Conservation (phyloP, 2,113 vertebrate species). For the Esox niger region DNA sequence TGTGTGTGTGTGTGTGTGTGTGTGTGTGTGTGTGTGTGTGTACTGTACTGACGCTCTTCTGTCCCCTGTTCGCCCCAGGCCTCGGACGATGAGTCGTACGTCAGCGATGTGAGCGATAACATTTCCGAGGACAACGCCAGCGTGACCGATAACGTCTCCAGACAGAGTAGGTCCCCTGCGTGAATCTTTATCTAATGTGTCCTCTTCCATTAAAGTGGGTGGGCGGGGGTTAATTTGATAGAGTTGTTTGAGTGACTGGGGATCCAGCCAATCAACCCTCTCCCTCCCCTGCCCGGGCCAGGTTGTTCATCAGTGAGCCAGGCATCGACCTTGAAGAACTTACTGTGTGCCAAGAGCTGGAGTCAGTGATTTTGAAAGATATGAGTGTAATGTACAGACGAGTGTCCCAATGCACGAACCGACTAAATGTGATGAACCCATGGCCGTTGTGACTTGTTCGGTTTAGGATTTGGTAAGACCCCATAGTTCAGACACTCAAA, state of each 20-base stretch:
- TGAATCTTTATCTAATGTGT: no score
- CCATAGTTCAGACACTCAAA: not conserved
- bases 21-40: not conserved
- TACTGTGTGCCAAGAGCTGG: constrained; percentile 36
- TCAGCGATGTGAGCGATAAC: constrained; percentile 99
- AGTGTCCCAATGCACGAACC: constrained; percentile 5
- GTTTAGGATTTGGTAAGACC: not conserved
- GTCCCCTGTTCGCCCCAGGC: constrained; percentile 74
- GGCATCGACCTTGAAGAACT: constrained; percentile 52
- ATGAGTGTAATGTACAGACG: constrained; percentile 2
- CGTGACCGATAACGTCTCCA: constrained; percentile 92
- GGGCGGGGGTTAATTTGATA: constrained; percentile 16
- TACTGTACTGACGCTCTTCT: constrained; percentile 37
- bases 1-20: constrained; percentile 18
- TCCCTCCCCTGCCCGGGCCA: constrained; percentile 3
- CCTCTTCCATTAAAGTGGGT: constrained; percentile 13
- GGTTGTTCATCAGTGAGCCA: constrained; percentile 42
- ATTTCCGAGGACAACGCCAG: constrained; percentile 99
- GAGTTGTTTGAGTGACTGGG: constrained; percentile 18
- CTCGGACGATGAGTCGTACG: constrained; percentile 98
- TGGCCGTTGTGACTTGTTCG: not conserved
- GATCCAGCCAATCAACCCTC: not conserved
- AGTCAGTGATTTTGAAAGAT: constrained; percentile 35
- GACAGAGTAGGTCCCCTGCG: constrained; percentile 84
- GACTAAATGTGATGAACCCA: not conserved